Percentiles rank a stretch among this genome's conserved stretches.
These are phyloP conservation scores for Anguilla megastoma DNA, from an alignment of 2,797 vertebrate species.

Conservation along the genomic window DNA sequence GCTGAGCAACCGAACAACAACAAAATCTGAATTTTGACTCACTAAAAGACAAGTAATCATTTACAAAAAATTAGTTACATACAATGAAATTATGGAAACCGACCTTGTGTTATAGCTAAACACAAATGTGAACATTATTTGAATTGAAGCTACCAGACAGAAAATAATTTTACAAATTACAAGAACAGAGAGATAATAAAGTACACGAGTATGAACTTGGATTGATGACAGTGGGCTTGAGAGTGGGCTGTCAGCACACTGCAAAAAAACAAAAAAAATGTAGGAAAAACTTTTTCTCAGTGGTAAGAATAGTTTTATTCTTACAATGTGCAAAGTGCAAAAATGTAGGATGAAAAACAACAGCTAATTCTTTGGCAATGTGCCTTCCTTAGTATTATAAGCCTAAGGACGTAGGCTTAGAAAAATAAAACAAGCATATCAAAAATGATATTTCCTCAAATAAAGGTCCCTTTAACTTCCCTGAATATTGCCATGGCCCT, in stretches of 20 bases:
- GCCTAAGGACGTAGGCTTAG: not conserved
- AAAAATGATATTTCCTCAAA: not conserved
- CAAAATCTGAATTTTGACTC: not conserved
- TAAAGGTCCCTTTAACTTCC: not conserved
- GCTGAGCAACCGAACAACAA: not conserved
- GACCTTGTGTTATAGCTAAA: not conserved
- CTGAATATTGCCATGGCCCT: too few relatives aligned
- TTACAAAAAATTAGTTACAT: not conserved
- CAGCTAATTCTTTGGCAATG: too few relatives aligned
- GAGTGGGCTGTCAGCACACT: not conserved
- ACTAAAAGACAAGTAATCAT: not conserved
- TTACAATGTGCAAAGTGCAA: too few relatives aligned
- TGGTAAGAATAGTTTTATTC: too few relatives aligned
- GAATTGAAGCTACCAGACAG: not conserved
- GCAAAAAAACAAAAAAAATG: not conserved
- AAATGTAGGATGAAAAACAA: too few relatives aligned
- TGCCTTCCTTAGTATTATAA: too few relatives aligned
- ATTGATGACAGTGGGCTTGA: too few relatives aligned
- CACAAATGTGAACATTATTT: not conserved
- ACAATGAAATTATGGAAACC: not conserved
- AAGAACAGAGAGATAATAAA: not conserved
- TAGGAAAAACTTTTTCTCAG: too few relatives aligned
- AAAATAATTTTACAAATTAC: not conserved
- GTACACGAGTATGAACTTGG: too few relatives aligned
- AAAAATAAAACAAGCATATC: not conserved